Evolutionary conservation across 2,113 vertebrate species (phyloP).

Genomic region (Pygoscelis adeliae): DNA sequence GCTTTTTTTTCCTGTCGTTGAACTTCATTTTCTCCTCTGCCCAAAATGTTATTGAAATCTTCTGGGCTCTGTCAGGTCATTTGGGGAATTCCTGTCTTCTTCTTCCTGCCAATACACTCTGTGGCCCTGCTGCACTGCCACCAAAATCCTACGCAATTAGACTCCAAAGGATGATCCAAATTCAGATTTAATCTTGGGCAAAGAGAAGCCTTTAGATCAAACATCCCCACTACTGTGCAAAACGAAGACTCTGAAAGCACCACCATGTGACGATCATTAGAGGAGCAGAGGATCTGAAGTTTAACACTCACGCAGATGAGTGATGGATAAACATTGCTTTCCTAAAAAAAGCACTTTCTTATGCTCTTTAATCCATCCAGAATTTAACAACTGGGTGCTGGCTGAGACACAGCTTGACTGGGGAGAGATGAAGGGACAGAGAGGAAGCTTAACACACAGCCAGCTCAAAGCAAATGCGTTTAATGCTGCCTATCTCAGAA

Average conservation of each 20-base stretch:
- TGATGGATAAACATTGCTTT: conserved; percentile 39
- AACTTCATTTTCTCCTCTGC: neutral
- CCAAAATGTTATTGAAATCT: neutral
- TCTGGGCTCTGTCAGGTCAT: neutral
- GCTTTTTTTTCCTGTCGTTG: neutral
- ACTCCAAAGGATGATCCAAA: conserved; percentile 39
- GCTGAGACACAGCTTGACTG: conserved; percentile 31
- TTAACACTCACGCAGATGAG: neutral
- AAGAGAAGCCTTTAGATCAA: conserved; percentile 45
- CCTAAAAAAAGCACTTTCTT: conserved; percentile 18
- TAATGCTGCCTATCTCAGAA: conserved; percentile 31
- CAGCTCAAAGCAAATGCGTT: neutral
- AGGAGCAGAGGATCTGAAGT: conserved; percentile 20
- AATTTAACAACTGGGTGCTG: conserved; percentile 60
- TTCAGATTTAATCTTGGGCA: conserved; percentile 42
- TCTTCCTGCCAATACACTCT: neutral
- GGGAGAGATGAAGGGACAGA: conserved; percentile 44
- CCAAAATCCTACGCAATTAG: conserved; percentile 48
- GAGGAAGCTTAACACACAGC: conserved; percentile 30
- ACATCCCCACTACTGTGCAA: neutral
- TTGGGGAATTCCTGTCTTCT: neutral
- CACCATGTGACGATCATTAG: neutral
- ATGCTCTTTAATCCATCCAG: conserved; percentile 54
- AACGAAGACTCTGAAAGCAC: conserved; percentile 19
- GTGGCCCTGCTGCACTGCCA: neutral